Evolutionary conservation across 2,888 invertebrate genomes (phyloP).

Genomic region (Erebia palarica): DNA sequence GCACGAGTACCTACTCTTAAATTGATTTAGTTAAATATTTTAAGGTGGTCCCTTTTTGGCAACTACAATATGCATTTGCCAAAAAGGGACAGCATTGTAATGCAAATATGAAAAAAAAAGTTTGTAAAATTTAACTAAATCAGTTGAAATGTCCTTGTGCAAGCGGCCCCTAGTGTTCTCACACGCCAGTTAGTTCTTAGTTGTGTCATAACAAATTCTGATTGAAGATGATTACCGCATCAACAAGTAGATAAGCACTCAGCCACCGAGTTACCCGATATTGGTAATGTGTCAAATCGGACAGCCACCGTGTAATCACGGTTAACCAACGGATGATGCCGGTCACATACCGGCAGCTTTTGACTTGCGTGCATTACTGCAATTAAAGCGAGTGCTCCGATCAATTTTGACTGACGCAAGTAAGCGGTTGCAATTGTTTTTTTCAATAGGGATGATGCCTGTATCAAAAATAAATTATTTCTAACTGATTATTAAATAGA

Average conservation of each 20-base stretch:
- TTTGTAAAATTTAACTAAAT: no score
- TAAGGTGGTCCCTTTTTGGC: no score
- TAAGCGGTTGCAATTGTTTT: neutral
- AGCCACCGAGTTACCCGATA: neutral
- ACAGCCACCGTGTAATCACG: slow-evolving; percentile 11
- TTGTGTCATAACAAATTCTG: neutral
- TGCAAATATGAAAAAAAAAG: no score
- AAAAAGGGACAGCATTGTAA: no score
- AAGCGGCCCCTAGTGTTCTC: no score
- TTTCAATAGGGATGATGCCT: neutral
- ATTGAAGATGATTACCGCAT: neutral
- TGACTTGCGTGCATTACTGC: slow-evolving; percentile 31
- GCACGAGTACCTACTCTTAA: no score
- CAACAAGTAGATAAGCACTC: neutral
- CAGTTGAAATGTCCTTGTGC: no score
- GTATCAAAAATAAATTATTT: no score
- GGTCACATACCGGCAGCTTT: slow-evolving; percentile 22
- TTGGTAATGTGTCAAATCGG: slow-evolving; percentile 18
- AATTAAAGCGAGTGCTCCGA: slow-evolving; percentile 33
- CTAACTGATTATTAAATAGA: no score
- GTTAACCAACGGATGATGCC: slow-evolving; percentile 15
- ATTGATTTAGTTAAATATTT: no score
- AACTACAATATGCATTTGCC: no score
- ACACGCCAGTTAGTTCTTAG: neutral
- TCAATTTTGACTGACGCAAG: slow-evolving; percentile 23